Conservation (phyloP, 2,888 invertebrate species). For the Perithous albicinctus region DNA sequence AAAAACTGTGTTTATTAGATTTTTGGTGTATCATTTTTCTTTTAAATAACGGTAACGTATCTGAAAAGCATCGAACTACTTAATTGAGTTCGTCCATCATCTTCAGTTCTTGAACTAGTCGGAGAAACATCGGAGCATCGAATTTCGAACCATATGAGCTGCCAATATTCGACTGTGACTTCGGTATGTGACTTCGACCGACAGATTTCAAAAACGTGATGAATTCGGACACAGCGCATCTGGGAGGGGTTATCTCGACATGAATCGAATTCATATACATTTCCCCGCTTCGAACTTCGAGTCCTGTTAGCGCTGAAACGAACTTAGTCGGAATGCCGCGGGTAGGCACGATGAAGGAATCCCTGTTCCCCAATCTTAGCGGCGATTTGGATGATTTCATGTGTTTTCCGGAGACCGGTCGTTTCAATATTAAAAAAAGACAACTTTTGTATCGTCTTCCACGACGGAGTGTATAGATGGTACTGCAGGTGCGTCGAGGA, state of each 20-base stretch:
- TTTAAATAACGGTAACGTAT: constrained; percentile 2
- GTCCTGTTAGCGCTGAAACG: constrained; percentile 19
- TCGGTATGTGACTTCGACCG: not conserved
- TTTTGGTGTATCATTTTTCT: not conserved
- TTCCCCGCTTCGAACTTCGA: constrained; percentile 5
- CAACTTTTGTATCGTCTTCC: constrained; percentile 53
- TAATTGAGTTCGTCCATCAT: constrained; percentile 16
- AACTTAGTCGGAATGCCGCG: constrained; percentile 23
- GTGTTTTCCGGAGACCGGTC: constrained; percentile 22
- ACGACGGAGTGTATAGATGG: constrained; percentile 18
- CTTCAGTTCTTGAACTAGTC: constrained; percentile 3
- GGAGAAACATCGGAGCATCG: constrained; percentile 28
- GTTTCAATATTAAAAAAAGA: constrained; percentile 44
- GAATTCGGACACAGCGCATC: not conserved
- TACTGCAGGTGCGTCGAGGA: constrained; percentile 41
- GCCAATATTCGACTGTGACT: too few relatives aligned
- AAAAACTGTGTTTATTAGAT: constrained; percentile 17
- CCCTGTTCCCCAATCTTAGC: constrained; percentile 24
- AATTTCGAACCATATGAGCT: constrained; percentile 25
- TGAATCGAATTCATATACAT: constrained; percentile 26
- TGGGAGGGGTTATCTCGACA: constrained; percentile 7
- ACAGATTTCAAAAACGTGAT: constrained; percentile 11
- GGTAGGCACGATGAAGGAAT: constrained; percentile 37
- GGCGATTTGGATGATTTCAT: constrained; percentile 47
- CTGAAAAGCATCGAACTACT: constrained; percentile 20